phyloP scores from a whole-genome alignment of 2,797 vertebrate genomes.

The Australoheros facetus region DNA sequence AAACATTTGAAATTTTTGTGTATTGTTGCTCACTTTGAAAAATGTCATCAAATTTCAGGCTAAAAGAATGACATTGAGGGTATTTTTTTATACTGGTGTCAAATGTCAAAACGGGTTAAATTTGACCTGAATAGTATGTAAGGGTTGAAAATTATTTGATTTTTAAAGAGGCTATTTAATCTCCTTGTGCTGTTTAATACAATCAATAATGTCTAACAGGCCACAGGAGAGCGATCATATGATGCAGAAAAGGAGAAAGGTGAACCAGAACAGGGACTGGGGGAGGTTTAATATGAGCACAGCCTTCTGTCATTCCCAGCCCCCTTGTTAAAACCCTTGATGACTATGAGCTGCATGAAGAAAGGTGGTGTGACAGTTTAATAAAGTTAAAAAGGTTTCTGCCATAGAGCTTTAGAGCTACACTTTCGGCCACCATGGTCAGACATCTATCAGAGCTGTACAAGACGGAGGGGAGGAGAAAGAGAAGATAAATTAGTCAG shows the following conservation, averaged over 20 bases:
- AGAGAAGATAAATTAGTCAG: not conserved
- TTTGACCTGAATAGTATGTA: not conserved
- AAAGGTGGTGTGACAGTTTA: constrained; percentile 64
- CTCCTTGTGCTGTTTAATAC: not conserved
- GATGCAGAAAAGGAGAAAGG: constrained; percentile 4
- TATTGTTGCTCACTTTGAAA: not conserved
- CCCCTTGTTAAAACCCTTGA: constrained; percentile 32
- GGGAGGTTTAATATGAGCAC: not conserved
- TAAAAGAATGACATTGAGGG: too few species aligned
- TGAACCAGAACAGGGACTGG: constrained; percentile 1
- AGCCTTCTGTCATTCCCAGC: not conserved
- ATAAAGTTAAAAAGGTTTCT: constrained; percentile 71
- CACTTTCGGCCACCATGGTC: constrained; percentile 32
- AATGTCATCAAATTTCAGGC: too few species aligned
- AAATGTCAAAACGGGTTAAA: not conserved
- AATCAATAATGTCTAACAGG: not conserved
- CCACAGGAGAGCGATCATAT: not conserved
- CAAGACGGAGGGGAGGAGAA: not conserved
- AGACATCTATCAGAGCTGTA: constrained; percentile 48
- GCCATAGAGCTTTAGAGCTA: constrained; percentile 36
- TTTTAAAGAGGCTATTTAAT: not conserved
- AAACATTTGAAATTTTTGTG: not conserved
- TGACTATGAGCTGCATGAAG: constrained; percentile 46
- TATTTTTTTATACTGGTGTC: too few species aligned
- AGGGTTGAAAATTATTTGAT: not conserved